phyloP scores from a whole-genome alignment of 23 tunicate genomes.

The Trididemnum miniatum region DNA sequence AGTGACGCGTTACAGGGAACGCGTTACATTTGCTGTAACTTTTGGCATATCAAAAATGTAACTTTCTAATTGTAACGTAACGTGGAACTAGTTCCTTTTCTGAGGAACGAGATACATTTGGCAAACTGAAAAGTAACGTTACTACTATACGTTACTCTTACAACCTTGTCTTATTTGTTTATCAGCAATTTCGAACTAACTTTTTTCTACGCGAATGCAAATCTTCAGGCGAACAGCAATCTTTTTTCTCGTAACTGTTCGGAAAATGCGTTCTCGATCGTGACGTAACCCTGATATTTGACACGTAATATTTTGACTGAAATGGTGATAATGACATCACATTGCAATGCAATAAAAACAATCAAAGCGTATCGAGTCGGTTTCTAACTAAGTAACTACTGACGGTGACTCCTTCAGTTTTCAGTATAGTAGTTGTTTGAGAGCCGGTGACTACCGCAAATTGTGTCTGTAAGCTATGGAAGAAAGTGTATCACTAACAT shows the following conservation, averaged over 20 bases:
- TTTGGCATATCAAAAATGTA: too few relatives aligned
- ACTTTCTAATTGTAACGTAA: too few relatives aligned
- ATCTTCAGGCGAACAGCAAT: not conserved
- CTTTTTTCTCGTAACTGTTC: not conserved
- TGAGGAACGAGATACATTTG: too few relatives aligned
- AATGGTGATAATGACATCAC: not conserved
- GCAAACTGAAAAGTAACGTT: too few relatives aligned
- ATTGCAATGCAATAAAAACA: not conserved
- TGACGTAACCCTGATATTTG: not conserved
- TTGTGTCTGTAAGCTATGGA: not conserved
- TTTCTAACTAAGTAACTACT: not conserved
- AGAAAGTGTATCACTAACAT: not conserved
- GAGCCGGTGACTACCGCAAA: not conserved
- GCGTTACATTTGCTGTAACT: too few relatives aligned
- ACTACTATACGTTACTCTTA: too few relatives aligned
- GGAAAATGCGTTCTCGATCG: not conserved
- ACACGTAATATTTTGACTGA: not conserved
- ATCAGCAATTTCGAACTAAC: too few relatives aligned
- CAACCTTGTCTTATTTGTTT: too few relatives aligned
- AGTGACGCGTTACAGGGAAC: too few relatives aligned
- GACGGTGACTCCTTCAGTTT: not conserved
- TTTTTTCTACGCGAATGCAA: not conserved
- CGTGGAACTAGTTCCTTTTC: too few relatives aligned
- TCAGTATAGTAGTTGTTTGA: not conserved
- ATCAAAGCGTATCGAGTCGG: constrained; percentile 1